Evolutionary conservation across 2,888 invertebrate species (phyloP).

Genomic region (Papilio protenor): DNA sequence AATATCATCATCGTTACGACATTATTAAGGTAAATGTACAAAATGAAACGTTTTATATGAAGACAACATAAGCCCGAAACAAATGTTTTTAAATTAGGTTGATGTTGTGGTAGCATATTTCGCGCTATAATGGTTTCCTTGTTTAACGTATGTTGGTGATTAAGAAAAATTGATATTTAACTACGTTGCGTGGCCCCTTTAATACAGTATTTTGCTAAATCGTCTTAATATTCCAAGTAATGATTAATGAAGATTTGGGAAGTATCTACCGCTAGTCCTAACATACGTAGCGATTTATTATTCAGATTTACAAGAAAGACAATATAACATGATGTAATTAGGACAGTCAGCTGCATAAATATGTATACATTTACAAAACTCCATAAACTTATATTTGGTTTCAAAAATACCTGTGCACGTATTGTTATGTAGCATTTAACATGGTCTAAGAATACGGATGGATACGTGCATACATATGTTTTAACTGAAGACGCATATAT

Average conservation of each 20-base stretch:
- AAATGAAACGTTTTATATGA: constrained; percentile 1
- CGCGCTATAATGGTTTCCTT: background rate
- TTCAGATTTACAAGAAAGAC: background rate
- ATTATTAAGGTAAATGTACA: background rate
- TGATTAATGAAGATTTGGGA: background rate
- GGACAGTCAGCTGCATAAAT: no score
- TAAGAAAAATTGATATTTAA: constrained; percentile 23
- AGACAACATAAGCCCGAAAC: background rate
- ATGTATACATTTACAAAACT: no score
- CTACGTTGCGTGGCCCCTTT: background rate
- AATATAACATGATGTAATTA: background rate
- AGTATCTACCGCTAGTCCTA: background rate
- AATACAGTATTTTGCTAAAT: background rate
- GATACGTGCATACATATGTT: no score
- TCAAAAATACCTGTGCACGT: no score
- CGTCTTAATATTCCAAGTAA: background rate
- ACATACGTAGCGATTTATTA: background rate
- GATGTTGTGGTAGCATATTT: constrained; percentile 7
- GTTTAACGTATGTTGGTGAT: constrained; percentile 10
- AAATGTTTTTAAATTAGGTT: constrained; percentile 13
- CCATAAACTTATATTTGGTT: no score
- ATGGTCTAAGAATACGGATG: no score
- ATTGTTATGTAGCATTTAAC: no score
- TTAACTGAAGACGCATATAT: no score
- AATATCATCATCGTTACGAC: background rate